Evolutionary conservation across 1,140 invertebrate genomes (phyloP).

Genomic region (Cherax quadricarinatus): DNA sequence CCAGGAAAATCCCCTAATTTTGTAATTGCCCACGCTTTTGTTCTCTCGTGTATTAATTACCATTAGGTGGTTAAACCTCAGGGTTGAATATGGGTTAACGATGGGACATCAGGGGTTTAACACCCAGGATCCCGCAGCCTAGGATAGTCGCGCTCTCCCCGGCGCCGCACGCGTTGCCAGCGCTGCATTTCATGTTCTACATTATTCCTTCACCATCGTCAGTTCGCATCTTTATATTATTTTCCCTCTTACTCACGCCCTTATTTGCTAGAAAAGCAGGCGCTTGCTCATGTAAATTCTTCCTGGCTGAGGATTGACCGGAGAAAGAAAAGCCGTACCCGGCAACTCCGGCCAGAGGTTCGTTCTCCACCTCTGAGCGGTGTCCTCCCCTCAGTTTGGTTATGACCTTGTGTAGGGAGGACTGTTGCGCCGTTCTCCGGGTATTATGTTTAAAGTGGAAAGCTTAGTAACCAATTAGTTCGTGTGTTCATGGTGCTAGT

Average conservation of each 20-base stretch:
- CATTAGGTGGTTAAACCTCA: not conserved
- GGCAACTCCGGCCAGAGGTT: conserved; percentile 40
- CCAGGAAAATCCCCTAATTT: not conserved
- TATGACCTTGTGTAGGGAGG: not conserved
- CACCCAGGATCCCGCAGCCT: not conserved
- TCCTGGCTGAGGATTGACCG: too few relatives aligned
- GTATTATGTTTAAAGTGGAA: not conserved
- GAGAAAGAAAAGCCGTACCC: conserved; percentile 14
- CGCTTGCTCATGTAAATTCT: not conserved
- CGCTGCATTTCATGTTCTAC: not conserved
- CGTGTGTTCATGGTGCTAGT: not conserved
- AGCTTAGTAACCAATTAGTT: not conserved
- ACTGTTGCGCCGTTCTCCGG: not conserved
- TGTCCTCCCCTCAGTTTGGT: conserved; percentile 61
- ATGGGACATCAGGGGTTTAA: not conserved
- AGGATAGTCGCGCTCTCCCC: conserved; percentile 1
- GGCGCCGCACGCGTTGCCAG: not conserved
- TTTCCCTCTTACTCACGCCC: not conserved
- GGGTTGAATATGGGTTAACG: conserved; percentile 48
- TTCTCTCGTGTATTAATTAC: not conserved
- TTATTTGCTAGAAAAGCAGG: not conserved
- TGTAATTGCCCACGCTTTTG: too few relatives aligned
- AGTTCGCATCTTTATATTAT: not conserved
- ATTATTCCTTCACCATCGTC: not conserved
- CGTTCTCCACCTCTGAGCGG: not conserved